Evolutionary conservation across 2,113 vertebrate species (phyloP), one percentile per base, ranked within the genome.

Genomic region (Hyla sarda): DNA sequence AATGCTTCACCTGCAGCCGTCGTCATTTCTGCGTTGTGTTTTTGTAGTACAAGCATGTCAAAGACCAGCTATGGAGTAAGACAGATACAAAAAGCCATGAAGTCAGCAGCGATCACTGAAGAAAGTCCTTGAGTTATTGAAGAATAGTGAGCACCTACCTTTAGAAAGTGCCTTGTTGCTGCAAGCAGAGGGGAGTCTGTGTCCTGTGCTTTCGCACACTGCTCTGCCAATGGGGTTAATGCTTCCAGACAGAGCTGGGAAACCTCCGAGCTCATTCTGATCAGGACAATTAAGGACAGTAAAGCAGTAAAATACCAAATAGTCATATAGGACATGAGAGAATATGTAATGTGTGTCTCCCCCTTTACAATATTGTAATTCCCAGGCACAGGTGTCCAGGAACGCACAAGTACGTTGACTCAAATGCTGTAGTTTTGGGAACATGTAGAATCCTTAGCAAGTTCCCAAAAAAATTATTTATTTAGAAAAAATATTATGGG

Each of bases 21-120:
- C 0, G 97, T 99, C 96, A 99, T 98, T 93, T 99, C 98, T 1
- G 97, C 97, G 91, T 97, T 98, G 95, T 99, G 97, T 93, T 99
- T 99, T 89, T 99, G 98, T 89, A 99, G 94, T 87, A 99, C 96
- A 93, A 99, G 95, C 98, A 99, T 99, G 92, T 99, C 98, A 92
- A 99, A 99, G 92, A 99, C 98, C 94, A 99, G 91, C 98, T 99
- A 30, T 41, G 67, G 67, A 23, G 67, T 19, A 10, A 80, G 94
- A 93, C 8, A 30, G 5, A 60, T 11, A 54, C 32, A 67, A 67
- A 19, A 52, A 41, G 8, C 17, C 8, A n/a, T 58, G 32, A 52
- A 81, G 52, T 84, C 19, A 9, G 50, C 37, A 12, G 37, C 23
- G 45, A 73, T 6, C 37, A 32, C 62, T 73, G 4, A 25, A 37